Conservation (phyloP, 2,888 invertebrate species). For the Conus canariensis region DNA sequence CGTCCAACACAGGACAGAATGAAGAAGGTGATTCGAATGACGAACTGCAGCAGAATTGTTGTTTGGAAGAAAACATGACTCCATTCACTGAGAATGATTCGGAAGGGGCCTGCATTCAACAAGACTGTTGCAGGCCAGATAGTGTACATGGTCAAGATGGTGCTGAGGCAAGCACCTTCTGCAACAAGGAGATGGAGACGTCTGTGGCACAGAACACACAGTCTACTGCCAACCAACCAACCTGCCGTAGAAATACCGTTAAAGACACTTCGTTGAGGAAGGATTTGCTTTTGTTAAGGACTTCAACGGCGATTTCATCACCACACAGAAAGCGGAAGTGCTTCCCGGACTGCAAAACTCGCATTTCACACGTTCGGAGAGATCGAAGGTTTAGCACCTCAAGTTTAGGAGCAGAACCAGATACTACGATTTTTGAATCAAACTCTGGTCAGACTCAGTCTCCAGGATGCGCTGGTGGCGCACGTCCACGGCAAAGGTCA, state of each 20-base stretch:
- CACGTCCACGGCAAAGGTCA: not conserved
- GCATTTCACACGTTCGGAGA: not conserved
- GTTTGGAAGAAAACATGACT: not conserved
- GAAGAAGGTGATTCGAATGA: not conserved
- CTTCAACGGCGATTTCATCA: not conserved
- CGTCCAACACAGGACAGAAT: not conserved
- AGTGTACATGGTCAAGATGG: not conserved
- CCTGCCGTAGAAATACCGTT: not conserved
- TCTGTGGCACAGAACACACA: not conserved
- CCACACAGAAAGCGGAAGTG: not conserved
- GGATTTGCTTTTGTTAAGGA: not conserved
- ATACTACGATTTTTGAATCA: not conserved
- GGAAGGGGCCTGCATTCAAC: not conserved
- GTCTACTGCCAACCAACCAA: no score
- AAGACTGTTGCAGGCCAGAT: not conserved
- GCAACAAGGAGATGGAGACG: not conserved
- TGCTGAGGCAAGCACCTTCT: not conserved
- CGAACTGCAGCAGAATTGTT: not conserved
- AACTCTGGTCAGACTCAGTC: not conserved
- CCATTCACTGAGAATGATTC: not conserved
- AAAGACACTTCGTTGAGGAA: not conserved
- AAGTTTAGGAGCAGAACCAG: not conserved
- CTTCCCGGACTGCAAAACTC: not conserved
- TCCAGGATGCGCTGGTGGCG: not conserved
- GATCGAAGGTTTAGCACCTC: not conserved